Percentiles rank a stretch among this genome's conserved stretches.
Evolutionary conservation across 2,113 vertebrate species (phyloP).

Genomic region (Nymphicus hollandicus): DNA sequence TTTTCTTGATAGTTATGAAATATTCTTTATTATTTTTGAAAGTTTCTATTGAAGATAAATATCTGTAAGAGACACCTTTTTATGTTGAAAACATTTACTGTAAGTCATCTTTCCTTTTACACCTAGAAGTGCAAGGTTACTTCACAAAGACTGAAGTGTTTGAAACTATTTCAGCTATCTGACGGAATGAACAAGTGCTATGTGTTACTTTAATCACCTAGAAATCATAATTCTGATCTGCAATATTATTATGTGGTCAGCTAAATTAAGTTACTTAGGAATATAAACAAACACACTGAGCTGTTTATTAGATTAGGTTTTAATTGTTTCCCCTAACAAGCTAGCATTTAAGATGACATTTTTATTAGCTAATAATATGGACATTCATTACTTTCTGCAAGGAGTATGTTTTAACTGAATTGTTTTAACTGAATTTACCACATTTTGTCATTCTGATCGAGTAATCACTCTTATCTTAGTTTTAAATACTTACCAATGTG

Average conservation of each 20-base stretch:
- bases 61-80: background rate
- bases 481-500: background rate
- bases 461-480: background rate
- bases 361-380: constrained; percentile 23
- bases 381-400: background rate
- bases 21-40: background rate
- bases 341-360: background rate
- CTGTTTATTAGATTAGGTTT: constrained; percentile 18
- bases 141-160: background rate
- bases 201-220: background rate
- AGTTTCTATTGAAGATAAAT: background rate
- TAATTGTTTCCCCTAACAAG: constrained; percentile 1
- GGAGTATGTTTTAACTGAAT: background rate
- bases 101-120: background rate
- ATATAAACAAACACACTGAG: background rate
- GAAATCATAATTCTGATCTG: background rate
- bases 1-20: background rate
- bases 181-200: background rate
- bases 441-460: background rate
- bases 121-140: background rate
- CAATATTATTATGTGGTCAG: background rate
- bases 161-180: background rate
- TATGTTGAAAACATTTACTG: background rate
- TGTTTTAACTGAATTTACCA: constrained; percentile 8
- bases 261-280: constrained; percentile 22